A percentile compares a stretch with the other conserved stretches of the same genome.
phyloP scores from a whole-genome alignment of 2,797 vertebrate genomes.

The Acanthurus leucopareius region DNA sequence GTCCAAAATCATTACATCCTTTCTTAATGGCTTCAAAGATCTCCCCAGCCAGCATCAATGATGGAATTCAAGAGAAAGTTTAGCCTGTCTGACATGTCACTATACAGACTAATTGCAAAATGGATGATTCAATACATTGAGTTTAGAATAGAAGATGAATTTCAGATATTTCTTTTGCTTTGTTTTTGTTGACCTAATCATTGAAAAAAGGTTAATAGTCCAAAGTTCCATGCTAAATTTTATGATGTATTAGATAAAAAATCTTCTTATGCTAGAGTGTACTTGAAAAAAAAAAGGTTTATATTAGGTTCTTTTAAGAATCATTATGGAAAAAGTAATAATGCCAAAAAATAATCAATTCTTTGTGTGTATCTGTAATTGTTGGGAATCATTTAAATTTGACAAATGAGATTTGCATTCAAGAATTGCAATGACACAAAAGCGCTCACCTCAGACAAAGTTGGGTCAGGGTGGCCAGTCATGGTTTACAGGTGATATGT shows the following conservation, averaged over 20 bases:
- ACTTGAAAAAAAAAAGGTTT: too few relatives aligned
- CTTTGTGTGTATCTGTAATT: too few relatives aligned
- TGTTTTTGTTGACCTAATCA: too few relatives aligned
- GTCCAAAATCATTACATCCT: slow-evolving; percentile 26
- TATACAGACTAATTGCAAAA: slow-evolving; percentile 14
- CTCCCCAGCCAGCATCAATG: slow-evolving; percentile 37
- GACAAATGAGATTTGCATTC: too few relatives aligned
- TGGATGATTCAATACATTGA: slow-evolving; percentile 17
- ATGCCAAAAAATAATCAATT: too few relatives aligned
- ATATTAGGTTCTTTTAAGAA: too few relatives aligned
- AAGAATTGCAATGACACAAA: too few relatives aligned
- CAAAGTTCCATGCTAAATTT: not conserved
- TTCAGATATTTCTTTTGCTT: slow-evolving; percentile 16
- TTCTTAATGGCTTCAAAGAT: slow-evolving; percentile 43
- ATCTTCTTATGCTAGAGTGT: not conserved
- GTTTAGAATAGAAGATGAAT: slow-evolving; percentile 10
- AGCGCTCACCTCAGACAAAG: too few relatives aligned
- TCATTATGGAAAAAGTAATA: too few relatives aligned
- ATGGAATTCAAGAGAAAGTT: slow-evolving; percentile 46
- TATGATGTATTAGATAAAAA: not conserved
- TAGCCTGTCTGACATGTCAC: slow-evolving; percentile 30
- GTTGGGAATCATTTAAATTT: too few relatives aligned
- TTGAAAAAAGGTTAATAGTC: slow-evolving; percentile 9
- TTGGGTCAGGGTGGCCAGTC: too few relatives aligned
- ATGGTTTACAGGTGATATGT: not conserved